Evolutionary conservation across 2,797 vertebrate genomes (phyloP).

Genomic region (Dipus sagitta): DNA sequence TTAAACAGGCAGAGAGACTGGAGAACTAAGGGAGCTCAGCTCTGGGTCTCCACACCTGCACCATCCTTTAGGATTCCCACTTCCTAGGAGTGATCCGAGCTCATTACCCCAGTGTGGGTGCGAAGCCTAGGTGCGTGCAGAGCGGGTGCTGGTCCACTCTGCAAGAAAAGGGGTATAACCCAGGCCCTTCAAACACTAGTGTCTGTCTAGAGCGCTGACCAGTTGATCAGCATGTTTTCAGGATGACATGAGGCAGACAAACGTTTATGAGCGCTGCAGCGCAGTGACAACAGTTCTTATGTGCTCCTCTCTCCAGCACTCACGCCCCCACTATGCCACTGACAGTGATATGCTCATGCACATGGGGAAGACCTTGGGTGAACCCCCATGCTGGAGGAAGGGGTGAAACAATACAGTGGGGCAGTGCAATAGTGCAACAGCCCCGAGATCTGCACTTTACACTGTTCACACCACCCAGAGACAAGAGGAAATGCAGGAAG

Average conservation of each 20-base stretch:
- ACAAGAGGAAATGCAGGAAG: background rate
- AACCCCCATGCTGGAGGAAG: background rate
- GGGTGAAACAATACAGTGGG: accelerated
- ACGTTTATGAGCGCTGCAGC: background rate
- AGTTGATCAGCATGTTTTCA: background rate
- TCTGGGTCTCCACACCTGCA: background rate
- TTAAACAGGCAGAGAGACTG: background rate
- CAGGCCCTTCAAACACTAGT: background rate
- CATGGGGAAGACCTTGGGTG: background rate
- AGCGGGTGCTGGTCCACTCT: accelerated
- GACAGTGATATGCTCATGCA: accelerated
- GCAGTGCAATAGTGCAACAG: accelerated
- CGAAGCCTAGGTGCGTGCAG: accelerated
- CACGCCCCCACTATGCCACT: accelerated
- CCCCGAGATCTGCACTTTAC: background rate
- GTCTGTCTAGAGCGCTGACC: background rate
- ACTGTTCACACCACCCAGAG: accelerated
- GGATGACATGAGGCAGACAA: background rate
- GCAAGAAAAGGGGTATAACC: background rate
- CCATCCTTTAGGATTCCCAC: background rate
- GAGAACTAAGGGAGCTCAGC: background rate
- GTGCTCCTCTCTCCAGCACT: background rate
- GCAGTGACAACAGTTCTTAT: accelerated
- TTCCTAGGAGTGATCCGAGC: background rate
- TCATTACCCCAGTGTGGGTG: background rate